Evolutionary conservation across 2,888 invertebrate genomes (phyloP).

Genomic region (Drosophila sordidula): DNA sequence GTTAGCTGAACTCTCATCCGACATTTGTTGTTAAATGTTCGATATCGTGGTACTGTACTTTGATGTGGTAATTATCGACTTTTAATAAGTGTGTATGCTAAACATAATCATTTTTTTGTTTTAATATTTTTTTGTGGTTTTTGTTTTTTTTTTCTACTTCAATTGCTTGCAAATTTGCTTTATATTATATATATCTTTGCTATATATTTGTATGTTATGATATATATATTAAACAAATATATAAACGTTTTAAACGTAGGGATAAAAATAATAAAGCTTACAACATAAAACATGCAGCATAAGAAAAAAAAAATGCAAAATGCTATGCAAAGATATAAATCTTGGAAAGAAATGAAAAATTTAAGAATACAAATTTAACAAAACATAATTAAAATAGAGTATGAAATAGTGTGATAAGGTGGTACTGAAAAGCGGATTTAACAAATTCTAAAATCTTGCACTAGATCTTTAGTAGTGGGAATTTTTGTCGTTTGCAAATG

Average conservation of each 20-base stretch:
- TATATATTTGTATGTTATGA: conserved; percentile 16
- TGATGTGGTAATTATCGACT: conserved; percentile 36
- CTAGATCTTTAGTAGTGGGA: conserved; percentile 34
- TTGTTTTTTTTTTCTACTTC: conserved; percentile 59
- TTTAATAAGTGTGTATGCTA: conserved; percentile 29
- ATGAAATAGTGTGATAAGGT: neutral
- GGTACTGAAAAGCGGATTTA: conserved; percentile 21
- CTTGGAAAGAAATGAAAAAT: conserved; percentile 1
- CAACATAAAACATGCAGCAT: conserved; percentile 48
- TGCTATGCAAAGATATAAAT: conserved; percentile 16
- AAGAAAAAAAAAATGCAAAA: conserved; percentile 24
- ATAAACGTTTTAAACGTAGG: conserved; percentile 25
- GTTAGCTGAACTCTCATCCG: conserved; percentile 70
- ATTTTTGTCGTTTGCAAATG: conserved; percentile 3
- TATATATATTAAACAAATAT: conserved; percentile 31
- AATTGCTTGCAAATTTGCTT: conserved; percentile 42
- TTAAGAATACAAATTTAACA: conserved; percentile 23
- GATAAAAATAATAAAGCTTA: conserved; percentile 51
- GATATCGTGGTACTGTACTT: conserved; percentile 72
- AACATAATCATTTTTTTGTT: conserved; percentile 16
- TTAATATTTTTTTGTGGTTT: conserved; percentile 18
- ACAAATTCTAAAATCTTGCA: conserved; percentile 45
- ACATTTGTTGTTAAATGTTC: conserved; percentile 46
- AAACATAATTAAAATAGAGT: conserved; percentile 13
- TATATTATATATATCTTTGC: conserved; percentile 23